Conservation (phyloP, 2,888 invertebrate species). For the Drosophila mimetica region DNA sequence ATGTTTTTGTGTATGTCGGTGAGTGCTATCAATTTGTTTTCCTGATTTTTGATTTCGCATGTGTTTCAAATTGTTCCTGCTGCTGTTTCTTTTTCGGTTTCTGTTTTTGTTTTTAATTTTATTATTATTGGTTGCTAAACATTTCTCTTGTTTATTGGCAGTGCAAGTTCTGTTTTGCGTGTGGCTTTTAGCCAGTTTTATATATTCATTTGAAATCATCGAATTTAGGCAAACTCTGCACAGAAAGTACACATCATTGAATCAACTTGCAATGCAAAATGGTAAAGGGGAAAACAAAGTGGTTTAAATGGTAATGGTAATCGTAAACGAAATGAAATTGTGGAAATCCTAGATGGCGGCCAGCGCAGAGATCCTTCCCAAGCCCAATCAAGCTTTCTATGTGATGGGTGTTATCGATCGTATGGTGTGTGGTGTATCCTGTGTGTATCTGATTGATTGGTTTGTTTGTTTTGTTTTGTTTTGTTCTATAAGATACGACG, state of each 20-base stretch:
- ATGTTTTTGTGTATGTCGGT: slow-evolving; percentile 5
- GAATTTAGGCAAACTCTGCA: slow-evolving; percentile 21
- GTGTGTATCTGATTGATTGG: slow-evolving; percentile 28
- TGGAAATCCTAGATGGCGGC: slow-evolving; percentile 27
- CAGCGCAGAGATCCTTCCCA: slow-evolving; percentile 42
- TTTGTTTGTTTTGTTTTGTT: slow-evolving; percentile 16
- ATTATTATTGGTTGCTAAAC: slow-evolving; percentile 44
- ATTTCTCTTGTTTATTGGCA: slow-evolving; percentile 59
- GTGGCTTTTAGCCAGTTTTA: slow-evolving; percentile 21
- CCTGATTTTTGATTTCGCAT: slow-evolving; percentile 37
- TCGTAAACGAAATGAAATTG: slow-evolving; percentile 17
- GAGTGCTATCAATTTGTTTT: slow-evolving; percentile 11
- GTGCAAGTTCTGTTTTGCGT: slow-evolving; percentile 66
- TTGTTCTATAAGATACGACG: slow-evolving; percentile 61
- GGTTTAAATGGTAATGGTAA: slow-evolving; percentile 6
- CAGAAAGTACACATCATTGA: slow-evolving; percentile 23
- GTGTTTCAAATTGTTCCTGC: slow-evolving; percentile 25
- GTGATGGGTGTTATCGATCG: slow-evolving; percentile 17
- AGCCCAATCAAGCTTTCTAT: slow-evolving; percentile 18
- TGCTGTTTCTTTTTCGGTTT: slow-evolving; percentile 3
- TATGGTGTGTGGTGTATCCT: slow-evolving; percentile 2
- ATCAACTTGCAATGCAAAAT: slow-evolving; percentile 23
- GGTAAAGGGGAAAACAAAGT: neutral
- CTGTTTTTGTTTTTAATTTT: neutral
- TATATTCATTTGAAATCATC: slow-evolving; percentile 14